Evolutionary conservation across 1,140 invertebrate species (phyloP).

Genomic region (Stenopsyche tienmushanensis): DNA sequence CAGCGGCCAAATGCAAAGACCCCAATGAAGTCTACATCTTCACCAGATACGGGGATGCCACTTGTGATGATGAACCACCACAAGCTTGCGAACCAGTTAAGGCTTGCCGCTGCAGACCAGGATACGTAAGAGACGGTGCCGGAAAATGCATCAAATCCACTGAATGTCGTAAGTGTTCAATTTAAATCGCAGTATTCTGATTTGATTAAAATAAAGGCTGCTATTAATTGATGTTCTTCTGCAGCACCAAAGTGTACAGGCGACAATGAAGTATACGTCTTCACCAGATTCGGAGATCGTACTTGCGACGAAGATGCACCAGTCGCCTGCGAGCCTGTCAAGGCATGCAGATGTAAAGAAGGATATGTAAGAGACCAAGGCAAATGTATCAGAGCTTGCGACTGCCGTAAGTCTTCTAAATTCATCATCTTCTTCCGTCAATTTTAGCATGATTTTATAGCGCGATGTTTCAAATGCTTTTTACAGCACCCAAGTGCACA

Average conservation of each 20-base stretch:
- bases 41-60: not conserved
- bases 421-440: not conserved
- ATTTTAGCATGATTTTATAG: not conserved
- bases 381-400: slow-evolving; percentile 3
- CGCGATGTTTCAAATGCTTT: not conserved
- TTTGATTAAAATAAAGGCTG: not conserved
- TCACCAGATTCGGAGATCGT: not conserved
- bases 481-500: not conserved
- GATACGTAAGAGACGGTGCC: slow-evolving; percentile 17
- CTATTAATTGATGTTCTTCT: not conserved
- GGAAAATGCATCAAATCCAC: slow-evolving; percentile 6
- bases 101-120: slow-evolving; percentile 8
- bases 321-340: not conserved
- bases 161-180: slow-evolving; percentile 22
- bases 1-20: slow-evolving; percentile 1
- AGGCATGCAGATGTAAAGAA: not conserved
- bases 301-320: not conserved
- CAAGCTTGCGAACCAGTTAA: not conserved
- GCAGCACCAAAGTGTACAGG: slow-evolving; percentile 10
- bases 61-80: not conserved
- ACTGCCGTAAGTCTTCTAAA: slow-evolving; percentile 6
- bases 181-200: not conserved
- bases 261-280: not conserved
- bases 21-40: slow-evolving; percentile 1
- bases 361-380: slow-evolving; percentile 6